These are phyloP conservation scores for Acrocephalus scirpaceus DNA, from an alignment of 2,797 vertebrate genomes.

Conservation along the genomic window DNA sequence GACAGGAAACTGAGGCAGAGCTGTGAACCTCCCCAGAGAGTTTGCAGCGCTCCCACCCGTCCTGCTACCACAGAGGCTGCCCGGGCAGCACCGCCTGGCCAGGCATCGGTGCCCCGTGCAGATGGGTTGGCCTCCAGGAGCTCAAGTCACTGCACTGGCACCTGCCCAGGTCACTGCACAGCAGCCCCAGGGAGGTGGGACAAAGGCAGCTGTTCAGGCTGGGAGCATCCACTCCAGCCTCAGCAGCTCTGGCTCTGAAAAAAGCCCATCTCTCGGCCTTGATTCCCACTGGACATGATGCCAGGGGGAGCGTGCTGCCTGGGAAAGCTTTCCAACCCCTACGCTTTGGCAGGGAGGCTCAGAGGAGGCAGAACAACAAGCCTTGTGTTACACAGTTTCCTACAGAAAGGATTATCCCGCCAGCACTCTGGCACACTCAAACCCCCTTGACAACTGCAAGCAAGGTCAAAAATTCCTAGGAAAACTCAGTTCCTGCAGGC, in stretches of 20 bases:
- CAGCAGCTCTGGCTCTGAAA: neutral
- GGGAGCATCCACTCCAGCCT: neutral
- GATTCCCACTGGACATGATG: rapidly evolving
- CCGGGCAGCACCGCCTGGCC: neutral
- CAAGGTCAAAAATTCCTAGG: neutral
- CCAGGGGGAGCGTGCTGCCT: rapidly evolving
- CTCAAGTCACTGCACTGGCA: rapidly evolving
- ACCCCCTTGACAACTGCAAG: neutral
- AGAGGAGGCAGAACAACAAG: neutral
- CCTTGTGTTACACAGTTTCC: constrained; percentile 4
- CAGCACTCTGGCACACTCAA: neutral
- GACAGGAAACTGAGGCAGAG: neutral
- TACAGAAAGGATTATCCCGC: neutral
- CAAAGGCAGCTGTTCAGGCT: neutral
- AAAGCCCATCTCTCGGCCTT: neutral
- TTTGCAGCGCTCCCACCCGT: rapidly evolving
- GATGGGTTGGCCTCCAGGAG: neutral
- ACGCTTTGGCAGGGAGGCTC: neutral
- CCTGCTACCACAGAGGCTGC: neutral
- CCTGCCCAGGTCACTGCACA: neutral
- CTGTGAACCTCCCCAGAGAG: neutral
- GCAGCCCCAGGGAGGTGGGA: neutral
- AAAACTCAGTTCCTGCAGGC: neutral
- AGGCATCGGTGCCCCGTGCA: rapidly evolving
- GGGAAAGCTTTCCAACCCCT: neutral